A percentile compares a stretch with the other conserved stretches of the same genome.
These are phyloP conservation scores for Acrocephalus scirpaceus DNA, from an alignment of 2,797 vertebrate species.

Conservation along the genomic window DNA sequence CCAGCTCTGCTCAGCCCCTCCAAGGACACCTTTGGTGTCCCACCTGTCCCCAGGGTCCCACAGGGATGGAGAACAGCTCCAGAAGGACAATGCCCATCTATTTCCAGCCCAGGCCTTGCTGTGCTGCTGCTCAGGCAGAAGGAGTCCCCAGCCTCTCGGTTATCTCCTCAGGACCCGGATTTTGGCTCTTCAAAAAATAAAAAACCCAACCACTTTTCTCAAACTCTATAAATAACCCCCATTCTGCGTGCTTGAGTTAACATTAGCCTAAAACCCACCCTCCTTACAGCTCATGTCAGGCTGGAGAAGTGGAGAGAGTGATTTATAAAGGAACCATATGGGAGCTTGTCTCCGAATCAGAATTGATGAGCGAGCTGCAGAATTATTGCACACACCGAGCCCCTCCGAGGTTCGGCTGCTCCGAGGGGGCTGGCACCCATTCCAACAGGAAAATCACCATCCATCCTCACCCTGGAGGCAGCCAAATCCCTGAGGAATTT, in stretches of 20 bases:
- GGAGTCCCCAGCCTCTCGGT: not conserved
- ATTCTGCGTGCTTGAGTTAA: constrained; percentile 44
- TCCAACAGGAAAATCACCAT: not conserved
- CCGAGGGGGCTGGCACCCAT: not conserved
- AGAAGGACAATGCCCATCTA: fast-evolving
- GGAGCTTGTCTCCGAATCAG: constrained; percentile 51
- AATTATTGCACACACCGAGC: not conserved
- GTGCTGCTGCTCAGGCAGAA: not conserved
- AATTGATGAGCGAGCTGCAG: constrained; percentile 53
- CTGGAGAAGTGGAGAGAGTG: constrained; percentile 44
- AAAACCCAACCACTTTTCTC: not conserved
- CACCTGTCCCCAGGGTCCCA: not conserved
- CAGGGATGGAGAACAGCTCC: not conserved
- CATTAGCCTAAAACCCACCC: constrained; percentile 32
- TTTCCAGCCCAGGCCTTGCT: not conserved
- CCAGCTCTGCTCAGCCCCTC: not conserved
- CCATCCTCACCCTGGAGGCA: not conserved
- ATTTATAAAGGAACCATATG: constrained; percentile 65
- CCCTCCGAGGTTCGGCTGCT: not conserved
- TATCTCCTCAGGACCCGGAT: not conserved
- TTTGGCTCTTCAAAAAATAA: not conserved
- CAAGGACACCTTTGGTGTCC: not conserved
- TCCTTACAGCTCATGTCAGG: constrained; percentile 46
- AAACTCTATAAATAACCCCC: constrained; percentile 44
- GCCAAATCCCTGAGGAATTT: not conserved